phyloP scores from a whole-genome alignment of 1,140 invertebrate genomes.

The Meloidogyne chitwoodi region DNA sequence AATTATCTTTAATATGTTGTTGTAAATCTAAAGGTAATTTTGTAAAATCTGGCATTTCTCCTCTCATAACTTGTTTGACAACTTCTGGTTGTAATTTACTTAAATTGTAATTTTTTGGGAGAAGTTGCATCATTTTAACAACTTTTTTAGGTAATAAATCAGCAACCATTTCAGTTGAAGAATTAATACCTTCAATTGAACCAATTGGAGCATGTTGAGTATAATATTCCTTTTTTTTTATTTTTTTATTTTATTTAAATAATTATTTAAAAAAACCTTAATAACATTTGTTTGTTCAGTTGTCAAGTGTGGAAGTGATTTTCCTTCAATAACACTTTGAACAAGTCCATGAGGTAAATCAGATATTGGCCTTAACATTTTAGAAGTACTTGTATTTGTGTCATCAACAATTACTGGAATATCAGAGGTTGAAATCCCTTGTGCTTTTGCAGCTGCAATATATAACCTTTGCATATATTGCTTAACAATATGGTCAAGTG shows the following conservation, averaged over 20 bases:
- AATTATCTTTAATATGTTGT: slow-evolving; percentile 51
- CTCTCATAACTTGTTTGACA: slow-evolving; percentile 43
- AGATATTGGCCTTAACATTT: slow-evolving; percentile 45
- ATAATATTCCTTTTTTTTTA: slow-evolving; percentile 44
- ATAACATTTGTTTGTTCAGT: slow-evolving; percentile 41
- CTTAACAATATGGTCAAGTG: slow-evolving; percentile 50
- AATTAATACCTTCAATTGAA: background rate
- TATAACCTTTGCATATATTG: slow-evolving; percentile 51
- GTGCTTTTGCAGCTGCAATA: slow-evolving; percentile 33
- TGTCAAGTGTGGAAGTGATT: slow-evolving; percentile 39
- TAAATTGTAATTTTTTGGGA: slow-evolving; percentile 54
- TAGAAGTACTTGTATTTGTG: slow-evolving; percentile 19
- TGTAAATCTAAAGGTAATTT: slow-evolving; percentile 49
- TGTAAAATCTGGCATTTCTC: slow-evolving; percentile 52
- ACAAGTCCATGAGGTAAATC: slow-evolving; percentile 38
- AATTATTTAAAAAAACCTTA: slow-evolving; percentile 22
- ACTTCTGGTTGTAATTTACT: slow-evolving; percentile 51
- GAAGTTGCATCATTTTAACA: slow-evolving; percentile 47
- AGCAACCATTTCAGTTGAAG: background rate
- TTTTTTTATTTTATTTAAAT: too few relatives aligned
- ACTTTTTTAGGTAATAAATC: slow-evolving; percentile 36
- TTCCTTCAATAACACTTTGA: slow-evolving; percentile 40
- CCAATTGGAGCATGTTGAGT: slow-evolving; percentile 34
- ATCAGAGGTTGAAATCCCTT: slow-evolving; percentile 30
- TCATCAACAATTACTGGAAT: slow-evolving; percentile 21